phyloP scores from a whole-genome alignment of 2,113 vertebrate genomes.

The Aythya baeri region DNA sequence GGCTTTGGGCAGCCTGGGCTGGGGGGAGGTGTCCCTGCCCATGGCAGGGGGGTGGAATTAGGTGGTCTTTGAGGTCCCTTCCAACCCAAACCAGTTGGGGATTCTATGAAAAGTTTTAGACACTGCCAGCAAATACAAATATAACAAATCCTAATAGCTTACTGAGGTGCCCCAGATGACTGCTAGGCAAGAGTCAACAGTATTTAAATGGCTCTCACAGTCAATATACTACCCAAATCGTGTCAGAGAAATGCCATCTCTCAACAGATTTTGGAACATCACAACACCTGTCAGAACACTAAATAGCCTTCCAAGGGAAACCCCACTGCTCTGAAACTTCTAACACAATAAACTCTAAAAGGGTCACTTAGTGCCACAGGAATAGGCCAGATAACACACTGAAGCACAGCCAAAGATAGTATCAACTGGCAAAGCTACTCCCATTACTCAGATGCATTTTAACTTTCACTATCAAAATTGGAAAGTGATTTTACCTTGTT shows the following conservation, averaged over 20 bases:
- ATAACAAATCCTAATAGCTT: not conserved
- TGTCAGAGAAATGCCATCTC: not conserved
- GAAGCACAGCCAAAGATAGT: not conserved
- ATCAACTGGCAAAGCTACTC: not conserved
- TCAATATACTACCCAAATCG: not conserved
- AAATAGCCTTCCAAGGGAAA: not conserved
- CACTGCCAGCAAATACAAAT: not conserved
- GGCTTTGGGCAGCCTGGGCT: too few species aligned
- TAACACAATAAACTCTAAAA: not conserved
- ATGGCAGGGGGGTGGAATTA: too few species aligned
- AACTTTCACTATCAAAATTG: not conserved
- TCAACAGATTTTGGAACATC: not conserved
- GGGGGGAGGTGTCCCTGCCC: too few species aligned
- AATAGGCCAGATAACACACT: not conserved
- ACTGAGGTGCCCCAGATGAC: not conserved
- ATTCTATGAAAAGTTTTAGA: not conserved
- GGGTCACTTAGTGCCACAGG: not conserved
- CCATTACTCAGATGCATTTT: not conserved
- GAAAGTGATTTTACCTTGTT: not conserved
- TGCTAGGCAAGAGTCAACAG: not conserved
- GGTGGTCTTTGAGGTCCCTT: too few species aligned
- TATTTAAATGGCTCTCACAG: not conserved
- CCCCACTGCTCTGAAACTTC: not conserved
- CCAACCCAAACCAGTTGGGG: too few species aligned
- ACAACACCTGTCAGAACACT: not conserved